A percentile compares a stretch with the other conserved stretches of the same genome.
phyloP scores from a whole-genome alignment of 2,888 invertebrate species.

The Ariolimax columbianus region DNA sequence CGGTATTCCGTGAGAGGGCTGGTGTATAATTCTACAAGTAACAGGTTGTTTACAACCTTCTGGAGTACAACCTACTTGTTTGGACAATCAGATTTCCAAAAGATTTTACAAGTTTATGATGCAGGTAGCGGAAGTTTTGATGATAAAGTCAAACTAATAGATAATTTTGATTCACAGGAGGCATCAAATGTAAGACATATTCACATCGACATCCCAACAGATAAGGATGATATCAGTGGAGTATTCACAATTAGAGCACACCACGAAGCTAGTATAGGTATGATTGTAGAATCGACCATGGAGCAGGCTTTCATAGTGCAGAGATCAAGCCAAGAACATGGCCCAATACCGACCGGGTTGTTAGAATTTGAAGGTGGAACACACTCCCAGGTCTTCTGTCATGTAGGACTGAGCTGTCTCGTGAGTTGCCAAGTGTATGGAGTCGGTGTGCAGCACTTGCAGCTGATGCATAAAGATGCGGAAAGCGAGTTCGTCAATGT shows the following conservation, averaged over 20 bases:
- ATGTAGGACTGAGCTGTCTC: background rate
- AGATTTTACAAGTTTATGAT: background rate
- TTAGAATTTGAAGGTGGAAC: slow-evolving; percentile 7
- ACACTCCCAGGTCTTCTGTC: background rate
- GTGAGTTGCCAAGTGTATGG: slow-evolving; percentile 14
- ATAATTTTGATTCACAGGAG: background rate
- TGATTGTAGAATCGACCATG: slow-evolving; percentile 1
- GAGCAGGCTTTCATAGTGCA: background rate
- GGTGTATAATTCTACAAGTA: slow-evolving; percentile 18
- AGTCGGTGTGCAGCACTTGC: background rate
- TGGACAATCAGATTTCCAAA: slow-evolving; percentile 18
- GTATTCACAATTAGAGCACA: slow-evolving; percentile 12
- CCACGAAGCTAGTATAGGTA: background rate
- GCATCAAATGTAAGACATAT: background rate
- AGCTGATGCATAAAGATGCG: slow-evolving; percentile 13
- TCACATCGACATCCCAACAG: slow-evolving; percentile 18
- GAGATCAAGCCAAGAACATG: background rate
- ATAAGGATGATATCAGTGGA: slow-evolving; percentile 30
- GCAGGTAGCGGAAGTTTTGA: background rate
- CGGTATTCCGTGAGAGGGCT: slow-evolving; percentile 10
- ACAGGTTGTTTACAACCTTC: background rate
- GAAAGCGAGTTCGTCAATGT: slow-evolving; percentile 16
- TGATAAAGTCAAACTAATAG: background rate
- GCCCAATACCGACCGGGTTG: slow-evolving; percentile 3
- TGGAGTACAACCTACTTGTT: slow-evolving; percentile 10